A percentile compares a stretch with the other conserved stretches of the same genome.
These are phyloP conservation scores for Apotomis turbidana DNA, from an alignment of 2,888 invertebrate genomes.

Conservation along the genomic window DNA sequence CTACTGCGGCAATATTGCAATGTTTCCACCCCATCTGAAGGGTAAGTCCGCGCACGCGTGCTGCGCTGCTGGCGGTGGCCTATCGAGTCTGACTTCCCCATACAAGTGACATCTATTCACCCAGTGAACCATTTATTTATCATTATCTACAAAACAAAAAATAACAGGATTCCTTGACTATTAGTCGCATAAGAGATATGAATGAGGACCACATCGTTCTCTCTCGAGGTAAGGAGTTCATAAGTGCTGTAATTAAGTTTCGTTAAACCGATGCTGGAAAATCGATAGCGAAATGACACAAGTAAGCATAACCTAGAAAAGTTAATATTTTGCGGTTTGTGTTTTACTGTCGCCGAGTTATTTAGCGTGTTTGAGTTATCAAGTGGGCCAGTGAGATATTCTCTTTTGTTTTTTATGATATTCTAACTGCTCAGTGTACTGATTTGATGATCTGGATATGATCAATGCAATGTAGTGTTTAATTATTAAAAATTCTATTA, in stretches of 20 bases:
- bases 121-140: constrained; percentile 20
- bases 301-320: constrained; percentile 64
- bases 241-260: constrained; percentile 49
- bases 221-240: constrained; percentile 88
- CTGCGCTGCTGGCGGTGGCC: constrained; percentile 46
- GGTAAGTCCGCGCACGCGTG: constrained; percentile 59
- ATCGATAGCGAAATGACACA: constrained; percentile 78
- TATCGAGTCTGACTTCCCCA: constrained; percentile 28
- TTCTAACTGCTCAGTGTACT: not conserved
- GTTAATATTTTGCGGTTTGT: constrained; percentile 20
- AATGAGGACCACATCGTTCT: constrained; percentile 95
- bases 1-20: constrained; percentile 23
- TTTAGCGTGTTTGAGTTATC: not conserved
- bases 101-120: constrained; percentile 32
- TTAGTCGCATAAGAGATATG: constrained; percentile 86
- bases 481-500: not conserved
- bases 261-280: constrained; percentile 56
- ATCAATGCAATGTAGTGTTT: not conserved
- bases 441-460: not conserved
- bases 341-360: constrained; percentile 11
- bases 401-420: no score
- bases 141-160: constrained; percentile 46
- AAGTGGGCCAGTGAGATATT: no score
- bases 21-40: constrained; percentile 39
- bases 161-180: constrained; percentile 65